Conservation (phyloP, 2,888 invertebrate species). For the Pseudeuparius sepicola region DNA sequence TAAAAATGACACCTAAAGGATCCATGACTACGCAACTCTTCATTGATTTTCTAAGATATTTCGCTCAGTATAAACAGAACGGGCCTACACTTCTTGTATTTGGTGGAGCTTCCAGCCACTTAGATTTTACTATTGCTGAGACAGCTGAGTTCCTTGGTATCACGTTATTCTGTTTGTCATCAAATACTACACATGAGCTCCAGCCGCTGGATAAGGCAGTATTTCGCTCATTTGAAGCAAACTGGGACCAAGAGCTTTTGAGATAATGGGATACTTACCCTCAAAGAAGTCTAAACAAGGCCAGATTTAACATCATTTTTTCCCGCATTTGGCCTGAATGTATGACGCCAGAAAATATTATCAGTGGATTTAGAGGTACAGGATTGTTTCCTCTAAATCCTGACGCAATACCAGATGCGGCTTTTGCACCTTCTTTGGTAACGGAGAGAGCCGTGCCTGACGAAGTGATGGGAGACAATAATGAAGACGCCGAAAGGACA, state of each 20-base stretch:
- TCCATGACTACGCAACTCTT: slow-evolving; percentile 26
- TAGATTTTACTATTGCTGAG: slow-evolving; percentile 28
- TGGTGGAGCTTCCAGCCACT: slow-evolving; percentile 29
- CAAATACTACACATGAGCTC: slow-evolving; percentile 12
- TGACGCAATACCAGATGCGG: slow-evolving; percentile 17
- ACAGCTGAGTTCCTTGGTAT: slow-evolving; percentile 24
- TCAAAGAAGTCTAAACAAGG: slow-evolving; percentile 26
- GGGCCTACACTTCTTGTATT: slow-evolving; percentile 26
- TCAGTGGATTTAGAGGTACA: slow-evolving; percentile 18
- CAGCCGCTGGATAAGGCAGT: slow-evolving; percentile 26
- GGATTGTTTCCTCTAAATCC: slow-evolving; percentile 17
- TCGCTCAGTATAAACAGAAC: slow-evolving; percentile 23
- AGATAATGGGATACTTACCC: slow-evolving; percentile 26
- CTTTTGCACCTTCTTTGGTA: slow-evolving; percentile 17
- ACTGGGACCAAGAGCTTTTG: slow-evolving; percentile 32
- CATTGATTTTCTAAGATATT: slow-evolving; percentile 24
- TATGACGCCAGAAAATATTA: slow-evolving; percentile 20
- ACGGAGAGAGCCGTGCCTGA: slow-evolving; percentile 10
- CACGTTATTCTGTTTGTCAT: slow-evolving; percentile 12
- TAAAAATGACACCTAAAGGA: slow-evolving; percentile 26
- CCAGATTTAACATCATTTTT: slow-evolving; percentile 24
- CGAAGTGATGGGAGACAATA: slow-evolving; percentile 5
- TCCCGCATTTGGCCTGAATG: no score
- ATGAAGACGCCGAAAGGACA: slow-evolving; percentile 3
- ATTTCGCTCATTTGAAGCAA: slow-evolving; percentile 29